Evolutionary conservation across 2,113 vertebrate species (phyloP).

Genomic region (Hemiprocne comata): DNA sequence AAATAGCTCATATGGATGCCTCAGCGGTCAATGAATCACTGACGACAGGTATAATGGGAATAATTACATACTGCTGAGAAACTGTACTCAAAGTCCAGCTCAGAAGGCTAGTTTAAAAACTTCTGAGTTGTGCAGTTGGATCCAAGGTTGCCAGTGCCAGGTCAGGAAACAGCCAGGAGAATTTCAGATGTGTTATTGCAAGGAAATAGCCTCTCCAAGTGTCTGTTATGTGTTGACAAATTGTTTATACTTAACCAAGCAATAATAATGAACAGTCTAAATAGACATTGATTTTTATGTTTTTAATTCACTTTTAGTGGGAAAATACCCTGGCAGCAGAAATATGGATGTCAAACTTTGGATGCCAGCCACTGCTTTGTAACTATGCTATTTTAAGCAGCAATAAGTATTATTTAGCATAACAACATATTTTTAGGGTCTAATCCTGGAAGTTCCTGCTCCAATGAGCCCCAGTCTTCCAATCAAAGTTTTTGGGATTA

Average conservation of each 20-base stretch:
- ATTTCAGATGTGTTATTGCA: neutral
- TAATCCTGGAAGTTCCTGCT: slow-evolving; percentile 27
- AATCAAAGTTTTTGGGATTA: slow-evolving; percentile 13
- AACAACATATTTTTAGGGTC: slow-evolving; percentile 34
- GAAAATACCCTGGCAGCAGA: slow-evolving; percentile 55
- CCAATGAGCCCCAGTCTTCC: neutral
- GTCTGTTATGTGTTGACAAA: slow-evolving; percentile 65
- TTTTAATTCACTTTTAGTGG: slow-evolving; percentile 60
- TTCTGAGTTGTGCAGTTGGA: neutral
- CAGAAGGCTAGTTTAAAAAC: slow-evolving; percentile 57
- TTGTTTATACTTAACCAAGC: slow-evolving; percentile 63
- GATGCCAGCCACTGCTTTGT: slow-evolving; percentile 33
- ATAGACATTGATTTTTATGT: slow-evolving; percentile 58
- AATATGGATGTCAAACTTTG: slow-evolving; percentile 30
- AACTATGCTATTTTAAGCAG: slow-evolving; percentile 34
- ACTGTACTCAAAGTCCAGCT: slow-evolving; percentile 52
- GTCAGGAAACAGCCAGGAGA: slow-evolving; percentile 37
- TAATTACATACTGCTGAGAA: slow-evolving; percentile 72
- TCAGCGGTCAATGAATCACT: slow-evolving; percentile 73
- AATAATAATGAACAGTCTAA: slow-evolving; percentile 60
- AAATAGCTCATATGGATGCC: slow-evolving; percentile 66
- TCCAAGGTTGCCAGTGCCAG: slow-evolving; percentile 10
- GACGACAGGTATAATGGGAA: slow-evolving; percentile 74
- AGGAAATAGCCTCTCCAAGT: slow-evolving; percentile 24
- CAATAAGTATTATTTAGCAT: slow-evolving; percentile 33